Evolutionary conservation across 2,888 invertebrate genomes (phyloP), one percentile per base, ranked within the genome.

Genomic region (Lampropteryx suffumata): DNA sequence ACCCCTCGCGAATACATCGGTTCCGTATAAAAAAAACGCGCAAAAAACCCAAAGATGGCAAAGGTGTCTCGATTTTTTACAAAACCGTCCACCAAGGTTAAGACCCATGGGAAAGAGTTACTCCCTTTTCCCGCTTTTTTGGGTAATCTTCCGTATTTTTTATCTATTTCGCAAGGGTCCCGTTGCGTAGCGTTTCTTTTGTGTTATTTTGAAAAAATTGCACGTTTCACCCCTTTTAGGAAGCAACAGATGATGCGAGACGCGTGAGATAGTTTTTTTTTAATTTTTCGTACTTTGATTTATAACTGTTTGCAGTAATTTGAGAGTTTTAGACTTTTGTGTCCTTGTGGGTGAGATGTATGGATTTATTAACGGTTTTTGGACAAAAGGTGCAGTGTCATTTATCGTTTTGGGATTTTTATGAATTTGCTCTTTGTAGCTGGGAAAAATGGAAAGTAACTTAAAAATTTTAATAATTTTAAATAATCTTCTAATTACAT

Each of bases 31-130:
- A 70, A 84, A 82, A 76, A 69, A 66, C 61, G 64, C 71, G 74
- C 76, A 81, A 88, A 88, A 86, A 86, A 74, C 74, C 74, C 59
- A 87, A 88, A 87, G 89, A 90, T 90, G 82, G 69, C 87, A 89
- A 90, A 90, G 89, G 88, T 89, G 90, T 90, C 88, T 85, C 81
- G 82, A 82, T 84, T 88, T 84, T 82, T 70, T 67, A 67, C 76
- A 75, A 82, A 84, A 83, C 86, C 79, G 65, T 75, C 76, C 77
- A 76, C 79, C 76, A 81, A 89, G 88, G 88, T 89, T 90, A 89
- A 89, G 89, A 89, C 82, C 84, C 90, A 85, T 90, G 90, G 88
- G 90, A 90, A 90, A 90, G 90, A 90, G 90, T 90, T 90, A 84
- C 84, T 76, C 70, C 79, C 76, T 78, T 79, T 83, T 80, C 69